Conservation (phyloP, 2,888 invertebrate genomes). For the Platypus cylindrus region DNA sequence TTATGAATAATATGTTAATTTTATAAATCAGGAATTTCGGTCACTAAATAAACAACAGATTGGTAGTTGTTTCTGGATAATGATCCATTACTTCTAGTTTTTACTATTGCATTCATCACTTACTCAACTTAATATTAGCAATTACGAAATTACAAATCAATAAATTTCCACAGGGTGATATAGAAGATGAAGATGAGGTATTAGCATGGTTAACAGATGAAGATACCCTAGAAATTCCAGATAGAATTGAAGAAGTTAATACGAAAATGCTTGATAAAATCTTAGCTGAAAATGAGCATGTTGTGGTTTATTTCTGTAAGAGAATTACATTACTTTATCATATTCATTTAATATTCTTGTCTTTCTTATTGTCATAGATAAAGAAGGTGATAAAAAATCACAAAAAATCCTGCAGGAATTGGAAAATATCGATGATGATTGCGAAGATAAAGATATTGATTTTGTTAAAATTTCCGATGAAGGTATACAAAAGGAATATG, state of each 20-base stretch:
- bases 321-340: conserved; percentile 1
- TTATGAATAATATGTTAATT: too few species aligned
- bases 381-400: conserved; percentile 80
- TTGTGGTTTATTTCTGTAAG: conserved; percentile 90
- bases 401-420: conserved; percentile 78
- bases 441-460: conserved; percentile 81
- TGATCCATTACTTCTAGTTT: too few species aligned
- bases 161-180: too few species aligned
- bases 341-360: not conserved
- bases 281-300: conserved; percentile 72
- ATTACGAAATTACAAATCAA: too few species aligned
- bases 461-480: conserved; percentile 87
- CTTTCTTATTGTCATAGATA: conserved; percentile 44
- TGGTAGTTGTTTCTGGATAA: too few species aligned
- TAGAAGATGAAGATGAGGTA: conserved; percentile 85
- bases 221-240: conserved; percentile 79
- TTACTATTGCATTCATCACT: too few species aligned
- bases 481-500: conserved; percentile 77
- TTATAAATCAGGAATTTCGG: too few species aligned
- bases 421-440: conserved; percentile 88
- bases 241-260: conserved; percentile 88
- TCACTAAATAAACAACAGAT: too few species aligned
- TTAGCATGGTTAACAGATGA: conserved; percentile 85
- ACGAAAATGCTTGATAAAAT: conserved; percentile 82
- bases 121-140: too few species aligned